A percentile compares a stretch with the other conserved stretches of the same genome.
Conservation (phyloP, 1,140 invertebrate species). For the Drosophila guanche region DNA sequence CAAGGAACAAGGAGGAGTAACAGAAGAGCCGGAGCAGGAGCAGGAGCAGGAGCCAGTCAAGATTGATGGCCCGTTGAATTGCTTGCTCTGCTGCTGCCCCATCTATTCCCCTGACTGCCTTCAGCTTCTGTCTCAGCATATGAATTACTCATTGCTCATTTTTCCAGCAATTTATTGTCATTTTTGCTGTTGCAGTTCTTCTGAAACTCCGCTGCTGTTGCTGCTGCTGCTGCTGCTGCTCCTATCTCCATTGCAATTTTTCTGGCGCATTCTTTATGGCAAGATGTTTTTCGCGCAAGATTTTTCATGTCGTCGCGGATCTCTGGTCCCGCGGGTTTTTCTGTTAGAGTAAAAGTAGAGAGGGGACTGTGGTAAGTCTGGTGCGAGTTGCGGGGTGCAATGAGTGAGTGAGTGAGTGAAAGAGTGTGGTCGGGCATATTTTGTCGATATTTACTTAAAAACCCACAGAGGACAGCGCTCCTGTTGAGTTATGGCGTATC, state of each 20-base stretch:
- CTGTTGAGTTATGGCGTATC: constrained; percentile 25
- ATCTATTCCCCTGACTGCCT: not conserved
- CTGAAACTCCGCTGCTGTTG: not conserved
- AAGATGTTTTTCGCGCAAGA: constrained; percentile 50
- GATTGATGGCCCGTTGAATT: constrained; percentile 79
- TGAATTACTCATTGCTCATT: constrained; percentile 82
- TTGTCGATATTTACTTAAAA: constrained; percentile 73
- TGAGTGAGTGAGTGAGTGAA: no score
- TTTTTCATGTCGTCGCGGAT: constrained; percentile 60
- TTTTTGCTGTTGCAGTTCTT: constrained; percentile 40
- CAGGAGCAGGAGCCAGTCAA: constrained; percentile 47
- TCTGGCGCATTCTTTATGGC: constrained; percentile 54
- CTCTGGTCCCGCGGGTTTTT: constrained; percentile 20
- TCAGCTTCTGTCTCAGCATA: constrained; percentile 71
- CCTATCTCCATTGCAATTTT: constrained; percentile 46
- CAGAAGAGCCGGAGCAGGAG: not conserved
- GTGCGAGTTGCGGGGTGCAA: no score
- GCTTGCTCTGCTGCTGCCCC: constrained; percentile 40
- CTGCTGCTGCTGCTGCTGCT: constrained; percentile 10
- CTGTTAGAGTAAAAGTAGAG: no score
- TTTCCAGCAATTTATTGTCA: constrained; percentile 80
- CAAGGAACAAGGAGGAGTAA: constrained; percentile 22
- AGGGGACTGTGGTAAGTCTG: no score
- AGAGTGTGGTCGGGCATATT: constrained; percentile 56
- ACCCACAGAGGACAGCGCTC: constrained; percentile 50